phyloP scores from a whole-genome alignment of 2,113 vertebrate species.

The Microcebus lehilahytsara region DNA sequence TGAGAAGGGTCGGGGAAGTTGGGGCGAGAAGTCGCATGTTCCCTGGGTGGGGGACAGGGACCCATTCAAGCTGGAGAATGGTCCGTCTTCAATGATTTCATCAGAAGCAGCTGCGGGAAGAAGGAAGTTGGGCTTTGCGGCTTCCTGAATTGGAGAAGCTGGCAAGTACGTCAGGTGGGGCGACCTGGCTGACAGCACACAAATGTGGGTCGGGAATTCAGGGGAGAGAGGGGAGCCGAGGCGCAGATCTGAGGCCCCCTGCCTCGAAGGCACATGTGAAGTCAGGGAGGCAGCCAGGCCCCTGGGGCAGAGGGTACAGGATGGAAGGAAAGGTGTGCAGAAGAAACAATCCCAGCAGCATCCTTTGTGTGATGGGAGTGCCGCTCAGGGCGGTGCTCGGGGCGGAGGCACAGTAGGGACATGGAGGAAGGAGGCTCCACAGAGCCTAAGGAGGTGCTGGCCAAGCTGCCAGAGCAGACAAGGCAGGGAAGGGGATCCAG shows the following conservation, averaged over 20 bases:
- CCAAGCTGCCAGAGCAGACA: accelerated
- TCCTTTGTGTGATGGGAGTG: background rate
- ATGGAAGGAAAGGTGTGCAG: background rate
- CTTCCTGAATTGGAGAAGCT: background rate
- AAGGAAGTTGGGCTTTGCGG: background rate
- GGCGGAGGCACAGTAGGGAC: background rate
- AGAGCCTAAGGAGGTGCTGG: background rate
- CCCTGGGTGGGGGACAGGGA: background rate
- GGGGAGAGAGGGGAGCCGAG: background rate
- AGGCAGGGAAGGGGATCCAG: background rate
- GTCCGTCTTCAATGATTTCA: background rate
- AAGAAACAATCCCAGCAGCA: background rate
- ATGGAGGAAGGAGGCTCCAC: background rate
- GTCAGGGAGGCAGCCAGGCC: background rate
- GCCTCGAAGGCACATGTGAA: background rate
- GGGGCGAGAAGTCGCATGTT: too few relatives aligned
- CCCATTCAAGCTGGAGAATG: background rate
- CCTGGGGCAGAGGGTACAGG: background rate
- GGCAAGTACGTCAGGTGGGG: background rate
- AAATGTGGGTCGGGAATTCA: background rate
- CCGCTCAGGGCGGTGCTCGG: accelerated
- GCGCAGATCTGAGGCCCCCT: background rate
- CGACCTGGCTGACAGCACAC: background rate
- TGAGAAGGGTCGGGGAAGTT: background rate
- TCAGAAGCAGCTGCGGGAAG: background rate